These are phyloP conservation scores for Oriolus oriolus DNA, from an alignment of 2,113 vertebrate genomes.

Conservation along the genomic window DNA sequence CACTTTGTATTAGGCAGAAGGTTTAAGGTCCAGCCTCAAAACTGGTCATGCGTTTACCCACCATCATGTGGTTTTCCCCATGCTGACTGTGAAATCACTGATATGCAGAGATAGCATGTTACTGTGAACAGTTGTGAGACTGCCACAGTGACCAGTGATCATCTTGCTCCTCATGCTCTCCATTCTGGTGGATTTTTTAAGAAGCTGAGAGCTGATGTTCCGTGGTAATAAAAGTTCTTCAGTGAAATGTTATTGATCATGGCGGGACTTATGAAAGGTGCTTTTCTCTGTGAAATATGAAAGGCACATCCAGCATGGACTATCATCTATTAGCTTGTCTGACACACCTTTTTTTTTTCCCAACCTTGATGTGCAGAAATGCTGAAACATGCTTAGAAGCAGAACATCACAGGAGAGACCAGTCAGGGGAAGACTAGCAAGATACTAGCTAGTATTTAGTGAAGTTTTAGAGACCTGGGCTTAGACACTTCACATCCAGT, in stretches of 20 bases:
- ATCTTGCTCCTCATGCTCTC: not conserved
- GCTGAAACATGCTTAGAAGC: not conserved
- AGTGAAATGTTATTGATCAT: not conserved
- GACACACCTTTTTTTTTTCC: not conserved
- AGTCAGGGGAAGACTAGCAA: not conserved
- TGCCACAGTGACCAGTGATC: not conserved
- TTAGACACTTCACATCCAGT: not conserved
- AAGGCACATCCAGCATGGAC: not conserved
- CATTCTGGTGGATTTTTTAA: not conserved
- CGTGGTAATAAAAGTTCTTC: not conserved
- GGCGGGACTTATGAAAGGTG: not conserved
- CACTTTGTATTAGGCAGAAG: not conserved
- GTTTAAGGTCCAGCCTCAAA: not conserved
- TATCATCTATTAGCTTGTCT: not conserved
- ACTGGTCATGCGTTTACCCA: not conserved
- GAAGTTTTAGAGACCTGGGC: not conserved
- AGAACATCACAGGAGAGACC: not conserved
- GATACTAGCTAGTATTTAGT: not conserved
- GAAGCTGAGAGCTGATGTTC: not conserved
- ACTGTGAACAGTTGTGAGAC: not conserved
- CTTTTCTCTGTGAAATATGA: not conserved
- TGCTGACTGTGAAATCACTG: not conserved
- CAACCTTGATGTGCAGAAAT: not conserved
- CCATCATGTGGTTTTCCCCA: not conserved
- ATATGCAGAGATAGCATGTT: not conserved